Conservation (phyloP, 1,140 invertebrate genomes). For the Brachionus calyciflorus region DNA sequence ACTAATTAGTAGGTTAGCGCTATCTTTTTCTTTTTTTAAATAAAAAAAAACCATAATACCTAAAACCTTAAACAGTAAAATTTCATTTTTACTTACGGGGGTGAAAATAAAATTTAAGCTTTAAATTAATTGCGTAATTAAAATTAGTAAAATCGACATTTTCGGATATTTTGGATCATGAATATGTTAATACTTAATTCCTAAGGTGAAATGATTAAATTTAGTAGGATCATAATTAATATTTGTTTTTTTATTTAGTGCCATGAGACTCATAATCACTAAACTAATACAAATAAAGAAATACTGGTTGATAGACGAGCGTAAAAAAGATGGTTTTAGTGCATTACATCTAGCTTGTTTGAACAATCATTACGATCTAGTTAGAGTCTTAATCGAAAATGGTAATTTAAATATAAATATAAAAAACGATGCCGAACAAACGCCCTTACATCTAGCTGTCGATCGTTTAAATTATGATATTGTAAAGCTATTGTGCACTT, state of each 20-base stretch:
- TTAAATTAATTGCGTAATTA: too few relatives aligned
- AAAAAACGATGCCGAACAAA: conserved; percentile 90
- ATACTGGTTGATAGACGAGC: conserved; percentile 62
- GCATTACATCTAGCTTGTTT: conserved; percentile 89
- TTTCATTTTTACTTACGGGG: too few relatives aligned
- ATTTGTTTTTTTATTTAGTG: conserved; percentile 15
- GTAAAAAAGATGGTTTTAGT: conserved; percentile 96
- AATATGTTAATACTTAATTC: too few relatives aligned
- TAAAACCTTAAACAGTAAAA: too few relatives aligned
- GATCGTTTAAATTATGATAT: conserved; percentile 93
- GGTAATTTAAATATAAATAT: conserved; percentile 87
- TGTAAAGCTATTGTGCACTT: conserved; percentile 65
- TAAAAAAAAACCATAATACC: too few relatives aligned
- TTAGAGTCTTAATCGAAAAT: conserved; percentile 69
- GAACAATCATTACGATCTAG: conserved; percentile 96
- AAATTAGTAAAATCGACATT: too few relatives aligned
- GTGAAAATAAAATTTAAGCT: too few relatives aligned
- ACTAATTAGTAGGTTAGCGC: too few relatives aligned
- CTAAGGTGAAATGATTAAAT: neutral
- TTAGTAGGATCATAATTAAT: neutral
- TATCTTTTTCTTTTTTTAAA: too few relatives aligned
- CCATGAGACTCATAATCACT: conserved; percentile 1
- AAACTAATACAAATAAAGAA: conserved; percentile 35
- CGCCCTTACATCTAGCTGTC: conserved; percentile 87
- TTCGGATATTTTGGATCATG: too few relatives aligned